Evolutionary conservation across 2,797 vertebrate species (phyloP).

Genomic region (Aplochiton taeniatus): DNA sequence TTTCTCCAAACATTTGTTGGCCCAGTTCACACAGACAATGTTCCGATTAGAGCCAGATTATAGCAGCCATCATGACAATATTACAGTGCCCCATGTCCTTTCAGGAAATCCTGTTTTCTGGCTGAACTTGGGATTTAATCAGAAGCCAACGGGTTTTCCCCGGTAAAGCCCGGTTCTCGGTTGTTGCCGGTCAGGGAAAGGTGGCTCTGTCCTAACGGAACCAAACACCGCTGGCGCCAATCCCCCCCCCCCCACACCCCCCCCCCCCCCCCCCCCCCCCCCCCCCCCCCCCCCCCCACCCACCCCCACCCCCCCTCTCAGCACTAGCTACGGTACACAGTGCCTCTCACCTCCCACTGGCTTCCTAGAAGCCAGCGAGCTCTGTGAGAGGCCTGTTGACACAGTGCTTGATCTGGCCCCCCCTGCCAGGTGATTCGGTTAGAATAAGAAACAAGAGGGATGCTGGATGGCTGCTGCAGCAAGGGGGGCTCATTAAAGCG

Average conservation of each 20-base stretch:
- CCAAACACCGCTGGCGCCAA: constrained; percentile 9
- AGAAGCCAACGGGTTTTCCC: no score
- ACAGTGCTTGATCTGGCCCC: constrained; percentile 28
- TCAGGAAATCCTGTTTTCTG: constrained; percentile 14
- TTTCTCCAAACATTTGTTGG: constrained; percentile 17
- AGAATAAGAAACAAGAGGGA: constrained; percentile 33
- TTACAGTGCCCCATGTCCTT: constrained; percentile 31
- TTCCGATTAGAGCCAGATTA: background rate
- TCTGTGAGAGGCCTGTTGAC: constrained; percentile 39
- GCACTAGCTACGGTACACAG: no score
- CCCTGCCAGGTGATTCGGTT: constrained; percentile 36
- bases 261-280: background rate
- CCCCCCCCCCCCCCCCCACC: background rate
- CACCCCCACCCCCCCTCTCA: no score
- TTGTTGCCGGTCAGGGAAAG: constrained; percentile 1
- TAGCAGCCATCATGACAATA: constrained; percentile 28
- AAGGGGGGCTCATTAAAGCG: constrained; percentile 25
- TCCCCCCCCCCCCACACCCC: background rate
- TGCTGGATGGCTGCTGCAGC: constrained; percentile 4
- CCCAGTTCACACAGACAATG: constrained; percentile 23
- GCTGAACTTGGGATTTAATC: no score
- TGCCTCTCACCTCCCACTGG: background rate
- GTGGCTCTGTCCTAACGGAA: constrained; percentile 29
- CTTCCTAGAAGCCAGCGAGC: constrained; percentile 45
- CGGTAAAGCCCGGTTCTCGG: no score